phyloP scores from a whole-genome alignment of 2,888 invertebrate species.

The Aspidiotus rigidus region DNA sequence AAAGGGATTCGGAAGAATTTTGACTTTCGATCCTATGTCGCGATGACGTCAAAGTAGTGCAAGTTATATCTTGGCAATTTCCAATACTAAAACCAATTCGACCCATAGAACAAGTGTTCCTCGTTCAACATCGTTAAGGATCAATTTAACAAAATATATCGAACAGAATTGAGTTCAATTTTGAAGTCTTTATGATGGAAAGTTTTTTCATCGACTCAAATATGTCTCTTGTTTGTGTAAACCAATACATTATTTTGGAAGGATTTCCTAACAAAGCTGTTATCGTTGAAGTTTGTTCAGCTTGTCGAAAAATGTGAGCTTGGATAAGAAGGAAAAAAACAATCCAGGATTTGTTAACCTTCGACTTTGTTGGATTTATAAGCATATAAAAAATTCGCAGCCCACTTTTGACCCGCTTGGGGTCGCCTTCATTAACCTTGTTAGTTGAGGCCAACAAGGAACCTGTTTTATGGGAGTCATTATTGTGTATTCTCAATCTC shows the following conservation, averaged over 20 bases:
- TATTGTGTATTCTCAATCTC: too few species aligned
- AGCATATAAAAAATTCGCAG: constrained; percentile 1
- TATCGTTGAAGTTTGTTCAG: neutral
- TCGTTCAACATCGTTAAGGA: too few species aligned
- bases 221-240: neutral
- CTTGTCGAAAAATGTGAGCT: neutral
- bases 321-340: neutral
- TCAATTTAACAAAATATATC: neutral
- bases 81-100: too few species aligned
- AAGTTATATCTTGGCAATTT: too few species aligned
- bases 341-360: neutral
- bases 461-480: too few species aligned
- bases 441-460: too few species aligned
- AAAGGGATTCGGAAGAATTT: too few species aligned
- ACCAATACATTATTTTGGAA: neutral
- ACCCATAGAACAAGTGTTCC: too few species aligned
- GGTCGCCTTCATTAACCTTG: too few species aligned
- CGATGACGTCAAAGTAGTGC: too few species aligned
- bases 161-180: neutral
- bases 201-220: neutral
- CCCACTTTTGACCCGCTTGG: too few species aligned
- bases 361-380: neutral
- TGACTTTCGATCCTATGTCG: too few species aligned
- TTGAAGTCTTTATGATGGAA: neutral
- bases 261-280: neutral